These are phyloP conservation scores for Phymatocera aterrima DNA, from an alignment of 2,888 invertebrate species.

Conservation along the genomic window DNA sequence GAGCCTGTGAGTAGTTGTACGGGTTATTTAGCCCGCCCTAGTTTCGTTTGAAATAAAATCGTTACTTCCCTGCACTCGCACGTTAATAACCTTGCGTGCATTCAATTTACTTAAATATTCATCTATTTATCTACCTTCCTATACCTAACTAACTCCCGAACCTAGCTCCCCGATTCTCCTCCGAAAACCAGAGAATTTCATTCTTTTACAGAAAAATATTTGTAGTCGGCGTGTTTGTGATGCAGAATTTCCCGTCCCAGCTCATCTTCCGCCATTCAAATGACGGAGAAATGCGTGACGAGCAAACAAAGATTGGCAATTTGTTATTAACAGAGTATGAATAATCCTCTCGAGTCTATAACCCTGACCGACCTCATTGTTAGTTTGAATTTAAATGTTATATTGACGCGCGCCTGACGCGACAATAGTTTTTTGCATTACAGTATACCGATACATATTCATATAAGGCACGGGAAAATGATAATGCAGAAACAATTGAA, in stretches of 20 bases:
- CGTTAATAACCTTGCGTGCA: conserved; percentile 16
- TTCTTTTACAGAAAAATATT: no score
- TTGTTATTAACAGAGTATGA: conserved; percentile 28
- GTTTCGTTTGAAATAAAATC: conserved; percentile 13
- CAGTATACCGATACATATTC: no score
- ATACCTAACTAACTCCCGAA: background rate
- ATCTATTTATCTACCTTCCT: background rate
- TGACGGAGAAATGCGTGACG: background rate
- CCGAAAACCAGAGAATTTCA: no score
- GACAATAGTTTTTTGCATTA: background rate
- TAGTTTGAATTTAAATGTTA: background rate
- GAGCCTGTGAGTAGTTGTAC: background rate
- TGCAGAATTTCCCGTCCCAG: background rate
- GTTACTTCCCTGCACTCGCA: conserved; percentile 3
- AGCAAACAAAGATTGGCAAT: background rate
- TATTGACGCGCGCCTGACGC: conserved; percentile 32
- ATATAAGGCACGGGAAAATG: background rate
- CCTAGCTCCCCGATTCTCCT: no score
- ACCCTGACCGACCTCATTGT: conserved; percentile 1
- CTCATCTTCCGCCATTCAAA: background rate
- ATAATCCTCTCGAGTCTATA: background rate
- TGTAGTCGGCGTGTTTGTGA: no score
- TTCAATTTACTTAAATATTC: background rate
- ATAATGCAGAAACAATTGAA: conserved; percentile 12
- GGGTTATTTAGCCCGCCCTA: conserved; percentile 5